These are phyloP conservation scores for Chaitophorus viminalis DNA, from an alignment of 2,888 invertebrate species.

Conservation along the genomic window DNA sequence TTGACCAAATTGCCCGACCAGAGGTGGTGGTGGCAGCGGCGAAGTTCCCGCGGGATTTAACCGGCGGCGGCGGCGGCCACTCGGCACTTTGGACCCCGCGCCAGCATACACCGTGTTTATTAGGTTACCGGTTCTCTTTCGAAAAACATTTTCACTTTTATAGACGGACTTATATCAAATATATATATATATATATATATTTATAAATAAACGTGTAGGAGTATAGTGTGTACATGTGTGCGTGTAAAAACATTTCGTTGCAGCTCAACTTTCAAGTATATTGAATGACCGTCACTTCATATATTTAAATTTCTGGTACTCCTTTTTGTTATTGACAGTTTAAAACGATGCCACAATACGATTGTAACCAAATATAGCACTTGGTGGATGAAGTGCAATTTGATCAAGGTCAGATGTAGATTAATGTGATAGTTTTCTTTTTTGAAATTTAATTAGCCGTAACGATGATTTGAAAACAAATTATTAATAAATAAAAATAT, in stretches of 20 bases:
- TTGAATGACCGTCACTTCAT: constrained; percentile 30
- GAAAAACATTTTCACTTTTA: constrained; percentile 58
- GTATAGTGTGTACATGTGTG: background rate
- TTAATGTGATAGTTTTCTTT: too few relatives aligned
- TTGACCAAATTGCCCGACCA: constrained; percentile 62
- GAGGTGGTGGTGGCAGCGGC: constrained; percentile 14
- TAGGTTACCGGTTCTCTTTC: constrained; percentile 58
- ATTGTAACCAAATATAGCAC: too few relatives aligned
- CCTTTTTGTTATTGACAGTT: too few relatives aligned
- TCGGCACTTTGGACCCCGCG: constrained; percentile 59
- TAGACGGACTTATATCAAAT: constrained; percentile 6
- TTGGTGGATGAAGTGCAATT: too few relatives aligned
- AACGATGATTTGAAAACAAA: too few relatives aligned
- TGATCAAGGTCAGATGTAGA: too few relatives aligned
- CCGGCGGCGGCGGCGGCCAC: constrained; percentile 32
- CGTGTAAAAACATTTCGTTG: constrained; percentile 7
- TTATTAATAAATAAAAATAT: too few relatives aligned
- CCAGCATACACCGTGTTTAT: constrained; percentile 51
- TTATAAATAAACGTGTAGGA: background rate
- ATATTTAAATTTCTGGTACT: background rate
- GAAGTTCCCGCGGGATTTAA: constrained; percentile 51
- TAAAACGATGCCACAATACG: too few relatives aligned
- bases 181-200: background rate
- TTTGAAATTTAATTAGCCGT: too few relatives aligned
- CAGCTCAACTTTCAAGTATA: background rate